Conservation (phyloP, 2,113 vertebrate genomes). For the Brienomyrus longianalis region DNA sequence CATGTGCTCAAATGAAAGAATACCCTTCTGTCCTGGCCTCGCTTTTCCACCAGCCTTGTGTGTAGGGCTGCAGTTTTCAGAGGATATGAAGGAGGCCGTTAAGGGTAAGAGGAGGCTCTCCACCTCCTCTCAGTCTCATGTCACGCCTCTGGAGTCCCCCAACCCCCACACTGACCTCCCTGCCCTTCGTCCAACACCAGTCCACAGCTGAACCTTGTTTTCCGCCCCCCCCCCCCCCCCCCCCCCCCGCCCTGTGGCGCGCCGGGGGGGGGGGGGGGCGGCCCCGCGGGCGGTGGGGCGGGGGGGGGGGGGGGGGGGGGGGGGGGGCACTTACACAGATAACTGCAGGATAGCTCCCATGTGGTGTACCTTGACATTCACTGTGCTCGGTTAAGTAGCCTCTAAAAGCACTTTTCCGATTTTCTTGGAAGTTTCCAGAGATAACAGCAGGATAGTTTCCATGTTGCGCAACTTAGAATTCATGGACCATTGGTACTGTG, state of each 20-base stretch:
- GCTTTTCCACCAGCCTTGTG: not conserved
- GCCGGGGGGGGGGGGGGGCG: too few species aligned
- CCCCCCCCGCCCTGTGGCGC: too few species aligned
- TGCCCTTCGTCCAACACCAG: not conserved
- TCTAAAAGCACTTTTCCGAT: not conserved
- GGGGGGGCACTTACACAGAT: not conserved
- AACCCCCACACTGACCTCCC: not conserved
- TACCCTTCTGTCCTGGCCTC: not conserved
- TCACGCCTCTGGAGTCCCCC: not conserved
- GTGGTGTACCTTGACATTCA: not conserved
- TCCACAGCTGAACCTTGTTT: not conserved
- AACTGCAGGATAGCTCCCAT: not conserved
- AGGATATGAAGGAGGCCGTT: not conserved
- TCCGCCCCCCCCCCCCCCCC: not conserved
- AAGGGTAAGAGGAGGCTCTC: not conserved
- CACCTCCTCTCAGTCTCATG: not conserved
- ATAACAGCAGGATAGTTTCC: not conserved
- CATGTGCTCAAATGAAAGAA: not conserved
- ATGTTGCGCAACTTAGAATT: not conserved
- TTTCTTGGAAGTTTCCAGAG: not conserved
- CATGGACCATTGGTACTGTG: not conserved
- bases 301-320: too few species aligned
- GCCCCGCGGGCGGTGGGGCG: too few species aligned
- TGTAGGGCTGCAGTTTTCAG: not conserved
- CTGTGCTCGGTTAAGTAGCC: not conserved